Base-by-base conservation (phyloP, 1,140 invertebrate species). In the Lycorma delicatula region DNA sequence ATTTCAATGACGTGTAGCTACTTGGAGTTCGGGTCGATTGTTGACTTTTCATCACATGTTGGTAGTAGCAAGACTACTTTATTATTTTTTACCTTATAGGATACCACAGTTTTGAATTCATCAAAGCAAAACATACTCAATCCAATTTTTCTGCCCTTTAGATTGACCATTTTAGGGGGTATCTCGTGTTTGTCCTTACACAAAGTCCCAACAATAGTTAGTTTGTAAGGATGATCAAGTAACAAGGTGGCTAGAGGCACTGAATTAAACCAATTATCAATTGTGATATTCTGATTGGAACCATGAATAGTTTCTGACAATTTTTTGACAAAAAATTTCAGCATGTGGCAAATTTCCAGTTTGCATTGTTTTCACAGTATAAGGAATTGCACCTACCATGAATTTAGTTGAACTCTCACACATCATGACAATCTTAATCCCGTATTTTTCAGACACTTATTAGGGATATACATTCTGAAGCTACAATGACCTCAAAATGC, bases 401-500 rank as follows among this genome's bases (percentile, higher is more conserved):
- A 73, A 73, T 28, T 65, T 63, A 9, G 60, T 68, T 47, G 41
- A 38, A 29, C 67, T 63, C 61, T 73, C 68, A 13, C 63, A 66
- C 25, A 72, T 60, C 28, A 58, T 58, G 34, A 67, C 27, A 28
- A 74, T 63, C 67, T 77, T 75, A 20, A 77, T 61, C 0, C 75
- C 76, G 61, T 50, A 65, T 41, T 60, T 67, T 61, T 55, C 61
- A 48, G 16, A 47, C n/a, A n/a, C n/a, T 58, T 59, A 18, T 36
- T 58, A 16, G 71, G 72, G 16, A 76, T 71, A 56, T 73, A 74
- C 51, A 71, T 67, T 13, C 63, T 64, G 54, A 75, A 74, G 9
- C 11, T 4, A 58, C 68, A 72, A 28, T 67, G 41, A 25, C 69
- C 71, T 29, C 70, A 26, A 58, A 72, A 74, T 9, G 59, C 55